Evolutionary conservation across 2,888 invertebrate species (phyloP), one percentile per base, ranked within the genome.

Genomic region (Amphipoea oculea): DNA sequence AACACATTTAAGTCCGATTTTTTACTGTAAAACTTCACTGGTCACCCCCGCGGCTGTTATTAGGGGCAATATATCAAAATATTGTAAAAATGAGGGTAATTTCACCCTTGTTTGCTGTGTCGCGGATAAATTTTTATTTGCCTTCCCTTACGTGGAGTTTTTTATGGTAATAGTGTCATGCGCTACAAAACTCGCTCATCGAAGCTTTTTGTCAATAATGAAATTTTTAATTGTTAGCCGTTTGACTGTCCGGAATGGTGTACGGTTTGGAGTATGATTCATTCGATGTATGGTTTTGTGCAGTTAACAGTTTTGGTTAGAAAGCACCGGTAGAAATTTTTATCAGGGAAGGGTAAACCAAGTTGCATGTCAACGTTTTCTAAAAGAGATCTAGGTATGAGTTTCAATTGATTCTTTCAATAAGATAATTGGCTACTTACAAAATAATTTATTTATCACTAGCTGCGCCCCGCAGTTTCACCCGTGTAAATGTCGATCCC

Each of bases 61-160:
- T 97, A 97, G 83, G 90, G 92, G 94, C 93, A 94, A 96, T 96
- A 96, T 95, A 96, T 97, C 96, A 96, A 95, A 96, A 95, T 94
- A 95, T 94, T 94, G 93, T 94, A 93, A 93, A 94, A 94, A 92
- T 91, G 89, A 88, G 93, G 94, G 94, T 94, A 94, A 95, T 95
- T 95, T 93, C 91, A 93, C 92, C 89, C 92, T 89, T 95, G 94
- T 96, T 96, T 96, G 91, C 76, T 82, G 66, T 82, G 88, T 88
- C 81, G 82, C 90, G 89, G 86, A 86, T 90, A 88, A 85, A 80
- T 86, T 91, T 90, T 88, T 91, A 89, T 92, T 92, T 92, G 85
- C 82, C 73, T 78, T 68, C 81, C 83, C 83, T 81, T 83, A 86
- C 83, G 74, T 81, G 81, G 79, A 85, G 80, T 89, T 88, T 79